Conservation (phyloP, 2,113 vertebrate species). For the Vanacampus margaritifer region DNA sequence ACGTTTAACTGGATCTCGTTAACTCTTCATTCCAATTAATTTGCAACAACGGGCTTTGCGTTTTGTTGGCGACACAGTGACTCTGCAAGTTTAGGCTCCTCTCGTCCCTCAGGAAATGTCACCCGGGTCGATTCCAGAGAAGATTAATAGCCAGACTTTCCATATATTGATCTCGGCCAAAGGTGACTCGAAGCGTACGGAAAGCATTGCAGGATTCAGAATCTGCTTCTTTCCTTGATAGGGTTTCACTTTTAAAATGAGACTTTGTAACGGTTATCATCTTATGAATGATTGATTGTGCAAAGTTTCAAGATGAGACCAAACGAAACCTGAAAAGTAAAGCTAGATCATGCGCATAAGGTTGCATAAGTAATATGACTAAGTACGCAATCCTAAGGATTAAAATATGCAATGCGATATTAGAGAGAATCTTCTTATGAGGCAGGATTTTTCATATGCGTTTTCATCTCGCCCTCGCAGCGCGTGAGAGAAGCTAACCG, state of each 20-base stretch:
- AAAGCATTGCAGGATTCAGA: conserved; percentile 6
- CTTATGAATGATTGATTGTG: not conserved
- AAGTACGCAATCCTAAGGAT: not conserved
- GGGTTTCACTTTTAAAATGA: not conserved
- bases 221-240: not conserved
- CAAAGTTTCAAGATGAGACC: not conserved
- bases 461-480: conserved; percentile 41
- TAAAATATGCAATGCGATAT: not conserved
- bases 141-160: conserved; percentile 29
- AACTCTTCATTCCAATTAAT: not conserved
- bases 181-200: not conserved
- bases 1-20: not conserved
- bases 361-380: not conserved
- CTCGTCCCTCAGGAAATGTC: conserved; percentile 7
- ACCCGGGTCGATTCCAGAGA: not conserved
- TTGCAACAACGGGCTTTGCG: not conserved
- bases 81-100: conserved; percentile 10
- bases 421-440: not conserved
- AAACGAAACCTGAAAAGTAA: not conserved
- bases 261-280: not conserved
- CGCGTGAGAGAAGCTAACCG: conserved; percentile 59
- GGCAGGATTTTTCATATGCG: not conserved
- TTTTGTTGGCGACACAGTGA: conserved; percentile 9
- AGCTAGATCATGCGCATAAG: not conserved
- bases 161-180: conserved; percentile 13